Base-by-base conservation (phyloP, 2,888 invertebrate genomes). In the Chalcis sispes region DNA sequence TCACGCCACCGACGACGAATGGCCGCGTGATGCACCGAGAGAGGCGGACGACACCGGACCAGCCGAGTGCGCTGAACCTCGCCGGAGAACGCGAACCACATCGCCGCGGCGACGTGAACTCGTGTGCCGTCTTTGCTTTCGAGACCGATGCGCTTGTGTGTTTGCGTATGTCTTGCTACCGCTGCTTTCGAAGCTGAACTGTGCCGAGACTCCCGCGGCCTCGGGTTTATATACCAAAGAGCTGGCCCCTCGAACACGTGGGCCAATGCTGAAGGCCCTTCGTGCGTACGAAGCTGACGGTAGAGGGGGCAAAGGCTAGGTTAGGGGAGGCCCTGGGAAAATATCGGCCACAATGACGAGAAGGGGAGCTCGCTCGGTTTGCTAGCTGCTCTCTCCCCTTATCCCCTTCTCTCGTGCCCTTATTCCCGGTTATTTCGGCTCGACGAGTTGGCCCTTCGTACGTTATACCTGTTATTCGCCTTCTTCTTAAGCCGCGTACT, bases 201-300 rank as follows among this genome's bases (percentile, higher is more conserved):
- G 85, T 85, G 84, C 79, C 72, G 25, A 23, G 1, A 18, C 2
- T 48, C 23, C 58, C 32, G 27, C 20, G 13, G 52, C 8, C 78
- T 40, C 82, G 80, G 78, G 83, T 82, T 85, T 86, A 80, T 85
- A 86, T 85, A 85, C n/a, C n/a, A n/a, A n/a, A n/a, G n/a, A n/a
- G n/a, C n/a, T n/a, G 82, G 77, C 54, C 79, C 77, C 70, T 65
- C 54, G 64, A 58, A 54, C 72, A 67, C 75, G 72, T 69, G 72
- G 10, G n/a, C n/a, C n/a, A n/a, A n/a, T n/a, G n/a, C n/a, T n/a
- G n/a, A 20, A 8, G 72, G 61, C 61, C 66, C 58, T 18, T 25
- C 0, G n/a, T n/a, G 42, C 20, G n/a, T 7, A 5, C 48, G 20
- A 27, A 40, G 46, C 3, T 15, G 46, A 27, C 23, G 2, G 8